phyloP scores from a whole-genome alignment of 2,888 invertebrate species.

The Eilema sororculum region DNA sequence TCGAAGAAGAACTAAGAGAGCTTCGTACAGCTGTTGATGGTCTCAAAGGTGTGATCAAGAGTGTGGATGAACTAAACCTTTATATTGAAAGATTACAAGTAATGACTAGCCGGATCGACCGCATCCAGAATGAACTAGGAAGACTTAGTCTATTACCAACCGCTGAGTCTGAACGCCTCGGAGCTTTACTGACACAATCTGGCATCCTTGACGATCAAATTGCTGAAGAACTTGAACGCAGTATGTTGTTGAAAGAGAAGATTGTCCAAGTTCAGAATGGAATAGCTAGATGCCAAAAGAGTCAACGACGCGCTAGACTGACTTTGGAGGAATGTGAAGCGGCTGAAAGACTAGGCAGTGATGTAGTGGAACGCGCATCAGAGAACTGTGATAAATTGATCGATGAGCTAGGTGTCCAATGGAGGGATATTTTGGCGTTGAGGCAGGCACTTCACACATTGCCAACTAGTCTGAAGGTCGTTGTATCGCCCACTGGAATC shows the following conservation, averaged over 20 bases:
- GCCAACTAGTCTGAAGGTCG: constrained; percentile 91
- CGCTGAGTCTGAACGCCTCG: constrained; percentile 92
- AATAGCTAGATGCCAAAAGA: constrained; percentile 89
- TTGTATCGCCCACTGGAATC: constrained; percentile 92
- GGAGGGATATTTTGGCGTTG: constrained; percentile 92
- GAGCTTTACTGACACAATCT: constrained; percentile 90
- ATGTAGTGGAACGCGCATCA: constrained; percentile 92
- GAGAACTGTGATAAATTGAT: constrained; percentile 90
- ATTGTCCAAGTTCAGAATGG: constrained; percentile 91
- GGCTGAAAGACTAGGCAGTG: constrained; percentile 91
- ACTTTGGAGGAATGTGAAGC: constrained; percentile 91
- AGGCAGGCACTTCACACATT: constrained; percentile 92
- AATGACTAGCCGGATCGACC: constrained; percentile 90
- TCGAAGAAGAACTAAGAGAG: constrained; percentile 93
- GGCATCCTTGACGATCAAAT: constrained; percentile 91
- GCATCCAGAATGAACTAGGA: constrained; percentile 93
- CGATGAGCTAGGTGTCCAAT: constrained; percentile 90
- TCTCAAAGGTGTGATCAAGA: constrained; percentile 93
- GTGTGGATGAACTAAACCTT: constrained; percentile 93
- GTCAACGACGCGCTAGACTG: constrained; percentile 88
- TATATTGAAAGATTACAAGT: constrained; percentile 94
- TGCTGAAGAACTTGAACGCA: constrained; percentile 92
- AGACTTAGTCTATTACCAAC: constrained; percentile 91
- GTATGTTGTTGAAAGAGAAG: constrained; percentile 91
- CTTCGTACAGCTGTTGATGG: constrained; percentile 90